A percentile compares a stretch with the other conserved stretches of the same genome.
These are phyloP conservation scores for Taenioides sp. DNA, from an alignment of 2,797 vertebrate species.

Conservation along the genomic window DNA sequence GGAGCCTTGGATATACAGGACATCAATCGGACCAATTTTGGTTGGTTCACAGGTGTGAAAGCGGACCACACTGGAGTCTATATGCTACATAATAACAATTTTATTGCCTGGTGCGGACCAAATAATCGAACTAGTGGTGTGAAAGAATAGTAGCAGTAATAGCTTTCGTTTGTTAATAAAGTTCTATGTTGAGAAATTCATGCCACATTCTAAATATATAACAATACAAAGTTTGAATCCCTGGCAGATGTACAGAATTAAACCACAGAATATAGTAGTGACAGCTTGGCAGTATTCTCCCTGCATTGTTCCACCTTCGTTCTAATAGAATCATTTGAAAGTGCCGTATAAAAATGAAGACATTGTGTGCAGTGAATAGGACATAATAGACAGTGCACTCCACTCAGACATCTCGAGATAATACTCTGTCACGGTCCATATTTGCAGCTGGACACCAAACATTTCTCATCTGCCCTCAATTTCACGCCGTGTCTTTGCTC, in stretches of 20 bases:
- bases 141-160: neutral
- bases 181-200: neutral
- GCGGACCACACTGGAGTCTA: too few species aligned
- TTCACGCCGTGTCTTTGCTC: conserved; percentile 27
- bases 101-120: too few species aligned
- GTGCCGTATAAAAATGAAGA: neutral
- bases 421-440: conserved; percentile 33
- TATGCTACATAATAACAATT: too few species aligned
- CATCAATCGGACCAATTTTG: too few species aligned
- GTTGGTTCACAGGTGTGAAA: too few species aligned
- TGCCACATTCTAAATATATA: neutral
- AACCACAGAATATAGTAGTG: neutral
- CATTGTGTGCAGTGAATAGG: neutral
- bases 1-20: too few species aligned
- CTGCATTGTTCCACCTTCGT: neutral
- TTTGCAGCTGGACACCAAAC: conserved; percentile 13
- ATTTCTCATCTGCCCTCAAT: conserved; percentile 34
- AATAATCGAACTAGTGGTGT: too few species aligned
- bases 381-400: conserved; percentile 26
- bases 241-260: neutral
- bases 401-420: conserved; percentile 39
- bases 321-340: conserved; percentile 21
- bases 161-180: neutral
- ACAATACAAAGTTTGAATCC: neutral
- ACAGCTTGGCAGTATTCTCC: neutral